Conservation (phyloP, 2,797 vertebrate species). For the Rhinichthys osculus region DNA sequence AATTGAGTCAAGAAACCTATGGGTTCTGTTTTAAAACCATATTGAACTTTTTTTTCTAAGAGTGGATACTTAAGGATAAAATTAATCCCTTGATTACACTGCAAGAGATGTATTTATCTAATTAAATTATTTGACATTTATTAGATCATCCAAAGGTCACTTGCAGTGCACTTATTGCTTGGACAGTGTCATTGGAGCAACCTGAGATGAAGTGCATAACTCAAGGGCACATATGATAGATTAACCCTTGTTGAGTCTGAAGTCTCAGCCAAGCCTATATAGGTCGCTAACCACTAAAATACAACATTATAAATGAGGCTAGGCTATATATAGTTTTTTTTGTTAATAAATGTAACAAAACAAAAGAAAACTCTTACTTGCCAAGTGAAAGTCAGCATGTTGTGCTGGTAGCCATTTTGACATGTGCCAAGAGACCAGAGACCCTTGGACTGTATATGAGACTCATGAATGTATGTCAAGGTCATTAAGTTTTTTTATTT, state of each 20-base stretch:
- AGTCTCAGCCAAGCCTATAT: neutral
- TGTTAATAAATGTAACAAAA: slow-evolving; percentile 1
- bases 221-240: neutral
- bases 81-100: neutral
- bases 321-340: neutral
- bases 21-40: neutral
- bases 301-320: neutral
- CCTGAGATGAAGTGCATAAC: slow-evolving; percentile 2
- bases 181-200: neutral
- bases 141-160: neutral
- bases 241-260: neutral
- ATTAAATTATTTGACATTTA: neutral
- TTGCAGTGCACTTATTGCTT: neutral
- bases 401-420: neutral
- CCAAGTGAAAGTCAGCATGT: neutral
- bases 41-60: neutral
- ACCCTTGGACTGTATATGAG: neutral
- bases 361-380: neutral
- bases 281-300: neutral
- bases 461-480: neutral
- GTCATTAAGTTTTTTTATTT: neutral
- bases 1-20: neutral
- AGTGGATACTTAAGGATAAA: neutral
- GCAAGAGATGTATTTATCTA: neutral
- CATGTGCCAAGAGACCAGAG: neutral